These are phyloP conservation scores for Phalanger gymnotis DNA, from an alignment of 2,797 vertebrate genomes.

Conservation along the genomic window DNA sequence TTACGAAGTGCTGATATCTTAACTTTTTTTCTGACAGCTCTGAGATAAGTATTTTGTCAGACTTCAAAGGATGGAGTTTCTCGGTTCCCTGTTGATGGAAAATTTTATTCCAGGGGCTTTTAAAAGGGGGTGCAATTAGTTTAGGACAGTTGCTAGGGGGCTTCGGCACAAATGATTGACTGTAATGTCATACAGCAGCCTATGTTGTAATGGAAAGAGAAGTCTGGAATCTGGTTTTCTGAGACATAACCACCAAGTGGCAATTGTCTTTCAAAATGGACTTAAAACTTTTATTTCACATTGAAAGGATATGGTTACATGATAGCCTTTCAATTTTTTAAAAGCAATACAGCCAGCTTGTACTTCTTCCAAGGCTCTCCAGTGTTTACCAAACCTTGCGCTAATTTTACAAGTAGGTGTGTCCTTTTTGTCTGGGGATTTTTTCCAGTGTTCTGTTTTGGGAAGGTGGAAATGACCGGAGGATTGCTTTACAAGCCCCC, in stretches of 20 bases:
- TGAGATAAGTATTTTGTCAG: neutral
- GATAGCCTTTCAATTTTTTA: constrained; percentile 2
- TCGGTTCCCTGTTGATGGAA: neutral
- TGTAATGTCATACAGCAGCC: neutral
- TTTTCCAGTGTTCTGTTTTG: constrained; percentile 73
- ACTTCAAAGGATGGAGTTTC: neutral
- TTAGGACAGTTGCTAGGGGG: neutral
- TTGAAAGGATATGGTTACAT: neutral
- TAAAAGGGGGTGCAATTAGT: neutral
- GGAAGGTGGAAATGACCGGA: constrained; percentile 59
- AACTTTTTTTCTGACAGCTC: neutral
- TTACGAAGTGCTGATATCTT: neutral
- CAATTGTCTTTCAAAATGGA: constrained; percentile 7
- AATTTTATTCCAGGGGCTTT: too few relatives aligned
- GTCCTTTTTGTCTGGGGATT: constrained; percentile 32
- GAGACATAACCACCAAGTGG: constrained; percentile 62
- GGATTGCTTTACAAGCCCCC: neutral
- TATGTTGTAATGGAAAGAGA: neutral
- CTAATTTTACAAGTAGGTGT: constrained; percentile 35
- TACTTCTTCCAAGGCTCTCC: constrained; percentile 61
- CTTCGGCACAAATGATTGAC: neutral
- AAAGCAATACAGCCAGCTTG: constrained; percentile 70
- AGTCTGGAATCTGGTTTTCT: neutral
- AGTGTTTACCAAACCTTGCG: constrained; percentile 48
- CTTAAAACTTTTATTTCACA: fast-evolving